Base-by-base conservation (phyloP, 2,888 invertebrate species). In the Epirrita christyi region DNA sequence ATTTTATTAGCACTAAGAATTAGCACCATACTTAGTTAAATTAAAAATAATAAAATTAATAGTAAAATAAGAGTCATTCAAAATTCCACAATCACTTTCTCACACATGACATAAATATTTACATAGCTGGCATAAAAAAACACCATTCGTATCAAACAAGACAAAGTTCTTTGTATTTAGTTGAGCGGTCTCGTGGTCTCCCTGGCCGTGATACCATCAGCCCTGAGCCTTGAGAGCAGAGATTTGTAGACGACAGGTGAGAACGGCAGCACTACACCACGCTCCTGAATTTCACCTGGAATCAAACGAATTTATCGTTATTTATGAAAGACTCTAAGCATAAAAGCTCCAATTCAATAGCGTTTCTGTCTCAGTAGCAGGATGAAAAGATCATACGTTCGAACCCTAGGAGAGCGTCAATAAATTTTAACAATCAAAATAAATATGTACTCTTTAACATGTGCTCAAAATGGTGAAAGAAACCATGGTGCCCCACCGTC, bases 241-340 rank as follows among this genome's bases (percentile, higher is more conserved):
- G 99, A 98, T 60, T 96, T 94, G 91, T 99, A 99, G 60, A 99
- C 97, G 57, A 98, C 98, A 0, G 96, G 95, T 0, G 96, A 94
- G 76, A 99, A 96, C 0, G 99, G 99, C 38, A 98, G 89, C 11
- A 99, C 95, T 63, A 98, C 96, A 3, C 99, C 99, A 59, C 97
- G 95, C 66, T 96, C 95, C 88, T 99, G 99, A 72, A 99, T 99
- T 92, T 99, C 99, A 73, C 97, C 97, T 98, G 80, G 40, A 86
- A 53, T 11, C 15, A 5, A 50, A 29, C 21, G 27, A 7, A 21
- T 21, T 21, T 21, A 21, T n/a, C 21, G 21, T 21, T 21, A 21
- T 4, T 21, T 3, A 21, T 21, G 2, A 21, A n/a, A n/a, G n/a
- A 32, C 9, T 9, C 9, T 7, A 32, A 32, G 32, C 32, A 7